These are phyloP conservation scores for Thamnaconus septentrionalis DNA, from an alignment of 2,113 vertebrate genomes.

Conservation along the genomic window DNA sequence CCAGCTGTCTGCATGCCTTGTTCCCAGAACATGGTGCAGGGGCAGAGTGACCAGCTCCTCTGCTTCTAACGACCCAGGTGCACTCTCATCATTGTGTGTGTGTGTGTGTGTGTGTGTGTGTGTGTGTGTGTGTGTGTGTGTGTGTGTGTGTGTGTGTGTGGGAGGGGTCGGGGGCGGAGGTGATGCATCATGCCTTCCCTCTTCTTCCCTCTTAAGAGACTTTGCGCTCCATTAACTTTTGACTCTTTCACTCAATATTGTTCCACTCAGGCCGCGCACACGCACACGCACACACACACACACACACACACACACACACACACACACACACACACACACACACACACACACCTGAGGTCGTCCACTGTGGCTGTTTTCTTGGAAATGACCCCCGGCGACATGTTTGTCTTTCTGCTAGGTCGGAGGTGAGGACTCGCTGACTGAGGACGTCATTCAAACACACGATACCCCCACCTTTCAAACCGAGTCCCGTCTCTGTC, in stretches of 20 bases:
- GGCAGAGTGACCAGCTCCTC: constrained; percentile 3
- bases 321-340: background rate
- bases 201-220: background rate
- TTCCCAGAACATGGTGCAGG: constrained; percentile 43
- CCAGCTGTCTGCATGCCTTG: constrained; percentile 65
- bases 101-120: no score
- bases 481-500: constrained; percentile 12
- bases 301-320: background rate
- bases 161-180: no score
- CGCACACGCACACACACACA: no score
- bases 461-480: constrained; percentile 2
- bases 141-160: no score
- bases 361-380: constrained; percentile 28
- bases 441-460: constrained; percentile 1
- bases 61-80: background rate
- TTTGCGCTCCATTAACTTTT: background rate
- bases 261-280: background rate
- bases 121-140: background rate
- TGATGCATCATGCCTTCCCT: background rate
- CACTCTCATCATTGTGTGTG: background rate
- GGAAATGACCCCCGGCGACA: constrained; percentile 12
- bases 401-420: constrained; percentile 40
- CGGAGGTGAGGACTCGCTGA: constrained; percentile 7
- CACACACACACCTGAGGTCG: constrained; percentile 13
- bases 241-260: constrained; percentile 1